These are phyloP conservation scores for Agriopis marginaria DNA, from an alignment of 2,888 invertebrate genomes.

Conservation along the genomic window DNA sequence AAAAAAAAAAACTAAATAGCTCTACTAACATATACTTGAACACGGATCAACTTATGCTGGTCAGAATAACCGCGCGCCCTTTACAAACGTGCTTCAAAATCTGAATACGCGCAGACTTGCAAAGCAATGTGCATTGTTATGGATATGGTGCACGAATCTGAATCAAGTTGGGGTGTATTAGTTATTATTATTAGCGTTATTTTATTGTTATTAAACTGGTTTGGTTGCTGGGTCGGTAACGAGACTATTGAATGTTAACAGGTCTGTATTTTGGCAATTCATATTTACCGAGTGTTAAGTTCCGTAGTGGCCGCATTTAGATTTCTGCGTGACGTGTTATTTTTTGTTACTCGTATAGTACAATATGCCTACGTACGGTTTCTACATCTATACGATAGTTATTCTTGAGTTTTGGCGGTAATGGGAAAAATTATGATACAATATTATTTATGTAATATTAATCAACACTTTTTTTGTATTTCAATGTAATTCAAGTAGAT, in stretches of 20 bases:
- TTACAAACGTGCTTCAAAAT: conserved; percentile 66
- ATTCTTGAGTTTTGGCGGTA: too few relatives aligned
- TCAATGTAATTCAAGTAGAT: too few relatives aligned
- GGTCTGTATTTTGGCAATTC: conserved; percentile 22
- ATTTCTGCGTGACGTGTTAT: not conserved
- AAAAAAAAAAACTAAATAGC: not conserved
- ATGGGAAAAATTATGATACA: not conserved
- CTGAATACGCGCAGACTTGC: conserved; percentile 61
- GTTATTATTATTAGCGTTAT: conserved; percentile 61
- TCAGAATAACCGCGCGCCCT: conserved; percentile 59
- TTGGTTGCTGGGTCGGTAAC: conserved; percentile 13
- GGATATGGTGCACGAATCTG: conserved; percentile 67
- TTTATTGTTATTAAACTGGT: conserved; percentile 36
- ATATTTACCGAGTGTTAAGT: conserved; percentile 6
- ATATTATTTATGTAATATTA: too few relatives aligned
- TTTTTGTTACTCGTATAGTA: not conserved
- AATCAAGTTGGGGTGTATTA: conserved; percentile 62
- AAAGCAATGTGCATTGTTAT: conserved; percentile 77
- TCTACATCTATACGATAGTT: not conserved
- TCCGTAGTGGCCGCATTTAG: conserved; percentile 4
- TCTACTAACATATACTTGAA: not conserved
- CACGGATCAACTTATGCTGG: conserved; percentile 55
- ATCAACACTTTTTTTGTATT: too few relatives aligned
- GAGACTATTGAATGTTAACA: conserved; percentile 23
- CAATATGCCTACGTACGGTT: not conserved